phyloP scores from a whole-genome alignment of 2,113 vertebrate genomes.

The Rhagologus leucostigma region DNA sequence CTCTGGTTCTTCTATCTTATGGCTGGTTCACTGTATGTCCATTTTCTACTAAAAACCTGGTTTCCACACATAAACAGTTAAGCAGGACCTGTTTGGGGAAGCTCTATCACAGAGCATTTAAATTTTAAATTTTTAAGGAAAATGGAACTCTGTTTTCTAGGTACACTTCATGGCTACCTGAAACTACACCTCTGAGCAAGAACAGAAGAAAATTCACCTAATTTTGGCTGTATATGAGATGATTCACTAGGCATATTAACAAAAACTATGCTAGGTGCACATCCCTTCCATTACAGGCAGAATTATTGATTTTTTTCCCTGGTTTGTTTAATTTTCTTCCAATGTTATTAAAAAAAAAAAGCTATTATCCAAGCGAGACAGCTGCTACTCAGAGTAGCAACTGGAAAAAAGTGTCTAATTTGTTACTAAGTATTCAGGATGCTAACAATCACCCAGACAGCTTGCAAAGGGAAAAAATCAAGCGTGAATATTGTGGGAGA shows the following conservation, averaged over 20 bases:
- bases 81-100: too few relatives aligned
- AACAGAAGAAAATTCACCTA: neutral
- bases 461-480: neutral
- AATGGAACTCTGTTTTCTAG: neutral
- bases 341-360: neutral
- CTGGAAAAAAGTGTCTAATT: neutral
- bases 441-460: neutral
- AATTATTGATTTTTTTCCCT: neutral
- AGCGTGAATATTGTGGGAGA: neutral
- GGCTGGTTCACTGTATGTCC: too few relatives aligned
- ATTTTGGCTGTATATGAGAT: neutral
- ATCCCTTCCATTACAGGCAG: neutral
- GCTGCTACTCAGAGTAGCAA: neutral
- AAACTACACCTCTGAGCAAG: neutral
- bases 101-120: neutral
- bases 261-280: neutral
- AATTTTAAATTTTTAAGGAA: neutral
- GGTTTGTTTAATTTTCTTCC: neutral
- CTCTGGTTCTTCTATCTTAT: too few relatives aligned
- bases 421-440: neutral
- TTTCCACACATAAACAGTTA: too few relatives aligned
- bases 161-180: neutral
- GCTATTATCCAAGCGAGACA: neutral
- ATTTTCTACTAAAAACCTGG: too few relatives aligned
- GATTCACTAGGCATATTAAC: neutral